These are phyloP conservation scores for Hycleus phaleratus DNA, from an alignment of 1,140 invertebrate species.

Conservation along the genomic window DNA sequence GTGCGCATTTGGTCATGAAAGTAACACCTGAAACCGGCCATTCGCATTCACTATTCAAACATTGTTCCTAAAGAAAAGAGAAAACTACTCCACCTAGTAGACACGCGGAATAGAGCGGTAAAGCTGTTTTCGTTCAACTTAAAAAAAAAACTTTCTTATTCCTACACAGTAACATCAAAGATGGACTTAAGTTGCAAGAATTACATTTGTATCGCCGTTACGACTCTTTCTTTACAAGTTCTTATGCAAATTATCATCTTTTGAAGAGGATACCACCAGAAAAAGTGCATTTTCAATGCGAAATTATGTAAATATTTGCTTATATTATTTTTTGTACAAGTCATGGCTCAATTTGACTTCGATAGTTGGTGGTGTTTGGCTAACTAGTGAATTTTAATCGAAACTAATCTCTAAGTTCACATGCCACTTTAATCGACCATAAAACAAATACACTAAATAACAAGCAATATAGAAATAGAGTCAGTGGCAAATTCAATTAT, in stretches of 20 bases:
- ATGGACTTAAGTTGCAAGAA: conserved; percentile 20
- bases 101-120: too few species aligned
- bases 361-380: too few species aligned
- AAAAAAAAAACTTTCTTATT: neutral
- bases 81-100: too few species aligned
- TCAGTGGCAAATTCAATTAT: too few species aligned
- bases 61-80: conserved; percentile 13
- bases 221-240: conserved; percentile 2
- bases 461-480: neutral
- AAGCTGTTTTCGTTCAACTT: too few species aligned
- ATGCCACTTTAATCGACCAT: too few species aligned
- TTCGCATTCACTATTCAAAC: conserved; percentile 14
- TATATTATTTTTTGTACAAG: neutral
- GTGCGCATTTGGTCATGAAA: conserved; percentile 20
- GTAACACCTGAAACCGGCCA: conserved; percentile 27
- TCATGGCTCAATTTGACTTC: too few species aligned
- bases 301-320: conserved; percentile 15
- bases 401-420: too few species aligned
- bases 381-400: too few species aligned
- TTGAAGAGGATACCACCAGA: neutral
- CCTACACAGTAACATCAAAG: conserved; percentile 18
- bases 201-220: conserved; percentile 15
- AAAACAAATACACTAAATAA: too few species aligned
- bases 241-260: conserved; percentile 9
- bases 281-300: conserved; percentile 11